Base-by-base conservation (phyloP, 2,888 invertebrate species). In the Allophyes oxyacanthae region DNA sequence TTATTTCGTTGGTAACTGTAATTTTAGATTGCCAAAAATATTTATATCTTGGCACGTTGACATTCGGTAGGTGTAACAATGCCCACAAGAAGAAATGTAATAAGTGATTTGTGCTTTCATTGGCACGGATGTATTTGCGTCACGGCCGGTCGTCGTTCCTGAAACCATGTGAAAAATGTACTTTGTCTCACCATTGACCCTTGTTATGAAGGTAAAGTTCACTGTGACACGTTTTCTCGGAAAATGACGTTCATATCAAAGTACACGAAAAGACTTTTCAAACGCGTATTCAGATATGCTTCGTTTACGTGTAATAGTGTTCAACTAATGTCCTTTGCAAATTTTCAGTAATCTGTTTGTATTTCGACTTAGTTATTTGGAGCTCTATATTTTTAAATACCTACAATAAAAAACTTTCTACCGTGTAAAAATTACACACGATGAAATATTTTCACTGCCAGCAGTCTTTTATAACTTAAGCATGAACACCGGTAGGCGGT, bases 91-190 rank as follows among this genome's bases (percentile, higher is more conserved):
- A 74, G 75, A 80, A 76, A 28, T 20, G 20, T 73, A 55, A 70
- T 71, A 63, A 73, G 75, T 73, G 67, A 72, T 77, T 75, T 75
- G 65, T 66, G 75, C 74, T 84, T 82, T 80, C 78, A 76, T 84
- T 84, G 84, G 85, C 86, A 83, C 67, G 51, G 55, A 42, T 50
- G 49, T 62, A 60, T 65, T 78, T 83, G 75, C 88, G 89, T 91
- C 91, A 91, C 70, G 88, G 86, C 65, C 86, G 87, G 86, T 85
- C 87, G 82, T 80, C 81, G 86, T 82, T 86, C 88, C 83, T 90
- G 87, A 89, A 88, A 82, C 72, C 63, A 61, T 60, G 69, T 72
- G 76, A 81, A 81, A 81, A 79, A 64, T 78, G 62, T 72, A 72
- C 78, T 78, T 75, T 79, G 82, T 79, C 83, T 73, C 83, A 82